phyloP scores from a whole-genome alignment of 2,797 vertebrate species.

The Varecia variegata region DNA sequence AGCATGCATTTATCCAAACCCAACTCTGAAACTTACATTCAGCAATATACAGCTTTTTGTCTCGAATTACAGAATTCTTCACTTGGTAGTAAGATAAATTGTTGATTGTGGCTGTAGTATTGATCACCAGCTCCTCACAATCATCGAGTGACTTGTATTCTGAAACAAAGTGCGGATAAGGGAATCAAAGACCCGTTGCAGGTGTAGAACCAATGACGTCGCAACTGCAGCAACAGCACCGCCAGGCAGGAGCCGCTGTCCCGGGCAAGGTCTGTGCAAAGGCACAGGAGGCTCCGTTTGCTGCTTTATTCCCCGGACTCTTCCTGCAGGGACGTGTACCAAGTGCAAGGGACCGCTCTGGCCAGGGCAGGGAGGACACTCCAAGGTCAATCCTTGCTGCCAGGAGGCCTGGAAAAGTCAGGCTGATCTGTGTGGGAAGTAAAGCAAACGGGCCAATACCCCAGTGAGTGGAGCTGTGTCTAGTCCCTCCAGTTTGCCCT shows the following conservation, averaged over 20 bases:
- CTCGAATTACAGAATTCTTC: constrained; percentile 85
- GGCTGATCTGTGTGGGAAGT: background rate
- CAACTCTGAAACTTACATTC: constrained; percentile 86
- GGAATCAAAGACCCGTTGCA: background rate
- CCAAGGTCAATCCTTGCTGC: background rate
- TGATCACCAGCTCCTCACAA: constrained; percentile 93
- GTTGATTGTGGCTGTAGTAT: constrained; percentile 90
- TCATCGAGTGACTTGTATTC: constrained; percentile 89
- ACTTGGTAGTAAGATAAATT: constrained; percentile 95
- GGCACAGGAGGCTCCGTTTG: too few relatives aligned
- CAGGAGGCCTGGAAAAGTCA: background rate
- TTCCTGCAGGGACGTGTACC: background rate
- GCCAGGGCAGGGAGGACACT: background rate
- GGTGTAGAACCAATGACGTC: background rate
- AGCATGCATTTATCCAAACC: background rate
- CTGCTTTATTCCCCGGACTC: background rate
- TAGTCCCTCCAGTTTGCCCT: background rate
- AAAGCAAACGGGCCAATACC: background rate
- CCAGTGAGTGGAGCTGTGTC: background rate
- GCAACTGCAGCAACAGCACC: background rate
- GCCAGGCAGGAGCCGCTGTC: background rate
- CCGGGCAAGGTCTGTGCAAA: background rate
- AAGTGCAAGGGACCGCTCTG: background rate
- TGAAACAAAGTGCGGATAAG: constrained; percentile 73
- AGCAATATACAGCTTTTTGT: constrained; percentile 86